Evolutionary conservation across 2,113 vertebrate genomes (phyloP).

Genomic region (Antidorcas marsupialis): DNA sequence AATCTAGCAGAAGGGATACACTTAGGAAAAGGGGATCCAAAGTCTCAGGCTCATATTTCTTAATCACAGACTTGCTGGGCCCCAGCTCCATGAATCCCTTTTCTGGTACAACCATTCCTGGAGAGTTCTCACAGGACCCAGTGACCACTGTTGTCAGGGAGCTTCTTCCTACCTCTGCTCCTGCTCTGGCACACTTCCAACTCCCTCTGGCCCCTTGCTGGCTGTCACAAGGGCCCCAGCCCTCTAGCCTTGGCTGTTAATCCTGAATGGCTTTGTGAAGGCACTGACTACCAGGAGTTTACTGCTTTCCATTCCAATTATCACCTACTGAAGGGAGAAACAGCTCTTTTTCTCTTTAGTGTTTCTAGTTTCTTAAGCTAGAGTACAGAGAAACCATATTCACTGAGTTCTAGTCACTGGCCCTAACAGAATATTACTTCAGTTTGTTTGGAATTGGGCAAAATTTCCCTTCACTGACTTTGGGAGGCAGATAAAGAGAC

Average conservation of each 20-base stretch:
- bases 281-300: neutral
- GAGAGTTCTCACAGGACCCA: neutral
- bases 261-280: neutral
- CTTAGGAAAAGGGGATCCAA: neutral
- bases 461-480: neutral
- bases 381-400: neutral
- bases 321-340: neutral
- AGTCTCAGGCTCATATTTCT: neutral
- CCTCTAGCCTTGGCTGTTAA: neutral
- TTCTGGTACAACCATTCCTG: neutral
- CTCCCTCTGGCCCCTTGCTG: neutral
- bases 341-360: neutral
- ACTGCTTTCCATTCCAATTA: neutral
- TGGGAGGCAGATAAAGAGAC: neutral
- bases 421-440: neutral
- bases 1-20: neutral
- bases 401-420: neutral
- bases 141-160: too few species aligned
- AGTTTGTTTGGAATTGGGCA: neutral
- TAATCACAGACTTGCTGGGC: neutral
- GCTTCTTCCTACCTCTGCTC: neutral
- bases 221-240: neutral
- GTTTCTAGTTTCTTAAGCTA: neutral
- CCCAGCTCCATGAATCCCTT: neutral
- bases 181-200: neutral